Base-by-base conservation (phyloP, 2,797 vertebrate species). In the Neosilurus mollespiculum region DNA sequence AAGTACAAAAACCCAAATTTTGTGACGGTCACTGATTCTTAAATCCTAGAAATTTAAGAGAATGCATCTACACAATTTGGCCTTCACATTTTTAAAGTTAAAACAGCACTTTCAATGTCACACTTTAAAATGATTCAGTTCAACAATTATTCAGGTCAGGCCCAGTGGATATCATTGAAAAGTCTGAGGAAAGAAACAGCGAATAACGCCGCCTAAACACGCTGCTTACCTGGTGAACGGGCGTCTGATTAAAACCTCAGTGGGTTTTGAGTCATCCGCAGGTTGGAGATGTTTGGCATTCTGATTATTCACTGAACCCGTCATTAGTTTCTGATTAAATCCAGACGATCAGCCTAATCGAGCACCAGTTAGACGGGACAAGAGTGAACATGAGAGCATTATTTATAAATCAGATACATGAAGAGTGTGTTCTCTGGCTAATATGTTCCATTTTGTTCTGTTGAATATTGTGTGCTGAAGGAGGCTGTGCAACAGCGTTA, bases 371-470 rank as follows among this genome's bases (percentile, higher is more conserved):
- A 16, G 37, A 49, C 73, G 6, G 71, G 53, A 56, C 24, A 4
- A 24, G 59, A 51, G 76, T 78, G 37, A 78, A 26, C 18, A 78
- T 20, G 43, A 78, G 14, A 1, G 15, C 16, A 9, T 65, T 78
- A 78, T 51, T 24, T 65, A 0, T 65, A 78, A 78, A 51, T 16
- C 30, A 77, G 34, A 15, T 10, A 62, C 59, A 78, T 78, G 76
- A 51, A 51, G 61, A 51, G 76, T 26, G 76, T 78, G 76, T 65
- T 65, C 76, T 78, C 59, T 9, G 61, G n/a, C 76, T 78, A 64
- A 78, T 78, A 30, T 53, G 61, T 65, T 26, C 59, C 49, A 18
- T 65, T 65, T 64, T 51, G 37, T 51, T 51, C n/a, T 53, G 76
- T 64, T 78, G 20, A 65, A 6, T 26, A 20, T 53, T 51, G 34